phyloP scores from a whole-genome alignment of 1,140 invertebrate species.

The Aphelenchoides besseyi region DNA sequence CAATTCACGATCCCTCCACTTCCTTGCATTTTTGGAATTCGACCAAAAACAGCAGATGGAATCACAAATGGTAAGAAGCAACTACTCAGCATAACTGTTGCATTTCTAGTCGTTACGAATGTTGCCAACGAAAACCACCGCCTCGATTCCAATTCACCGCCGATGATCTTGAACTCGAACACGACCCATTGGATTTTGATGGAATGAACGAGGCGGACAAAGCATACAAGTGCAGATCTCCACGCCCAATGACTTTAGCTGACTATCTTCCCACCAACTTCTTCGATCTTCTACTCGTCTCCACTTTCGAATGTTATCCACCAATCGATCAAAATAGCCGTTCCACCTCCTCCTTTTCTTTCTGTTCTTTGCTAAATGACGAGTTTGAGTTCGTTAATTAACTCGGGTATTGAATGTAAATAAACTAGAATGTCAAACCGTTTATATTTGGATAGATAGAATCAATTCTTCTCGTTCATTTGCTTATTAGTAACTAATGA shows the following conservation, averaged over 20 bases:
- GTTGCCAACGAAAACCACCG: neutral
- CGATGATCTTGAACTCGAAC: neutral
- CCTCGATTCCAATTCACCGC: neutral
- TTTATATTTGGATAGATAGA: too few relatives aligned
- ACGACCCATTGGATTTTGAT: neutral
- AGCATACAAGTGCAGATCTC: neutral
- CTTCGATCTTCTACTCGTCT: neutral
- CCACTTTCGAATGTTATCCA: conserved; percentile 1
- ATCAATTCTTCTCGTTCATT: too few relatives aligned
- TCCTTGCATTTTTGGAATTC: neutral
- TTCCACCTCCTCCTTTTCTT: too few relatives aligned
- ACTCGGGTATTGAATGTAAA: too few relatives aligned
- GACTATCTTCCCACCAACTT: neutral
- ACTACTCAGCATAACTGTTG: neutral
- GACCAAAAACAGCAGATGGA: neutral
- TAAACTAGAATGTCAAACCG: too few relatives aligned
- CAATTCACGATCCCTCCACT: neutral
- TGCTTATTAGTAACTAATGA: too few relatives aligned
- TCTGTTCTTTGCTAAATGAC: too few relatives aligned
- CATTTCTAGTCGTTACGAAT: neutral
- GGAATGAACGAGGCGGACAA: neutral
- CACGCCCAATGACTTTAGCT: neutral
- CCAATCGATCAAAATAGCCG: too few relatives aligned
- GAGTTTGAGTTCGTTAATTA: too few relatives aligned
- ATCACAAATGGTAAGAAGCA: neutral